Conservation (phyloP, 53 echinoderm and acorn worm species). For the Holothuria scabra region DNA sequence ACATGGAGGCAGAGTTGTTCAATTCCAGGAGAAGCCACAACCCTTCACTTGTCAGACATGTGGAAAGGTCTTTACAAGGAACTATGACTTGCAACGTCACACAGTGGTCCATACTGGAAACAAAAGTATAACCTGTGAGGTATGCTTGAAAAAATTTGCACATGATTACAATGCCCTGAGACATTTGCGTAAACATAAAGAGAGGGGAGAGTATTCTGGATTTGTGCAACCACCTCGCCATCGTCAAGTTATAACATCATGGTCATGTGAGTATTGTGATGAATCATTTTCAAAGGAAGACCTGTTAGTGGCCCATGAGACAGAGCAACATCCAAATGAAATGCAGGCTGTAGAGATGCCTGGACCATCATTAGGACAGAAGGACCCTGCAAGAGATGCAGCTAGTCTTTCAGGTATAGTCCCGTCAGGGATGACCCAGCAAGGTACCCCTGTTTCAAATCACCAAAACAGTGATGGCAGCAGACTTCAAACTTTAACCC, state of each 20-base stretch:
- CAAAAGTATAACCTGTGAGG: conserved; percentile 90
- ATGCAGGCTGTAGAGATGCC: not conserved
- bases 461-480: conserved; percentile 7
- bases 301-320: conserved; percentile 69
- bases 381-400: not conserved
- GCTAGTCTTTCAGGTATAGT: not conserved
- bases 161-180: conserved; percentile 87
- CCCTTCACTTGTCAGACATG: conserved; percentile 79
- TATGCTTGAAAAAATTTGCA: conserved; percentile 92
- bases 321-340: conserved; percentile 15
- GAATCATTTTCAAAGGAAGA: conserved; percentile 82
- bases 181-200: conserved; percentile 85
- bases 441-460: not conserved
- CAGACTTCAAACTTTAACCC: not conserved
- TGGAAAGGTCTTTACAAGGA: conserved; percentile 78
- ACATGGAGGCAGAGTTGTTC: conserved; percentile 57
- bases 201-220: conserved; percentile 80
- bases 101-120: conserved; percentile 92
- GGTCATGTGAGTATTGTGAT: conserved; percentile 84
- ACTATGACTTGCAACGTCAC: conserved; percentile 89
- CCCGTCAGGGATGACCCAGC: not conserved
- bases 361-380: not conserved
- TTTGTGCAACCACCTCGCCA: conserved; percentile 50
- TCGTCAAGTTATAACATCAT: conserved; percentile 53
- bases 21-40: conserved; percentile 57